Percentiles rank a stretch among this genome's conserved stretches.
These are phyloP conservation scores for Chromobotia macracanthus DNA, from an alignment of 2,797 vertebrate species.

Conservation along the genomic window DNA sequence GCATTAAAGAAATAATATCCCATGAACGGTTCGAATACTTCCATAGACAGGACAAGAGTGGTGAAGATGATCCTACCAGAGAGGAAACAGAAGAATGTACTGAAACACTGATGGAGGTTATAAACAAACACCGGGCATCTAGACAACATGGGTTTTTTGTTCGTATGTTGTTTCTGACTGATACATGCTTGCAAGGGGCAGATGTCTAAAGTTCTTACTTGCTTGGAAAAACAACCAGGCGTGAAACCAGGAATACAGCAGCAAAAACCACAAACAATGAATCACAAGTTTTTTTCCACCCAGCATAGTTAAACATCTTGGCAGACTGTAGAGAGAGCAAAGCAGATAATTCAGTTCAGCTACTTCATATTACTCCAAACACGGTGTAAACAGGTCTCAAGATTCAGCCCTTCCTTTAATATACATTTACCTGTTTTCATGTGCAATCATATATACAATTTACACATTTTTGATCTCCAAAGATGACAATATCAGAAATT, in stretches of 20 bases:
- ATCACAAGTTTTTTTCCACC: slow-evolving; percentile 84
- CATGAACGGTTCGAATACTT: slow-evolving; percentile 81
- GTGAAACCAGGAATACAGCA: slow-evolving; percentile 83
- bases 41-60: slow-evolving; percentile 85
- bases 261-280: slow-evolving; percentile 83
- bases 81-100: background rate
- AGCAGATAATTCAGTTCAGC: background rate
- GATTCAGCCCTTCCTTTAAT: no score
- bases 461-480: no score
- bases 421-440: no score
- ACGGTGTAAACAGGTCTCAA: no score
- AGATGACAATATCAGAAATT: no score
- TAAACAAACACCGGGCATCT: no score
- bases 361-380: background rate
- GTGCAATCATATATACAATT: no score
- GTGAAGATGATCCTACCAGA: slow-evolving; percentile 85
- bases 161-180: background rate
- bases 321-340: slow-evolving; percentile 75
- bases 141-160: no score
- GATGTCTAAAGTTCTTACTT: slow-evolving; percentile 73
- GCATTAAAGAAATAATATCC: slow-evolving; percentile 90
- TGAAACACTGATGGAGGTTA: background rate
- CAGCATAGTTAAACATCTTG: slow-evolving; percentile 90
- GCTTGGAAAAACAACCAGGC: slow-evolving; percentile 85
- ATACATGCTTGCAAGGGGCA: background rate